A percentile compares a stretch with the other conserved stretches of the same genome.
Conservation (phyloP, 1,140 invertebrate species). For the Pseudomyrmex dendroicus region DNA sequence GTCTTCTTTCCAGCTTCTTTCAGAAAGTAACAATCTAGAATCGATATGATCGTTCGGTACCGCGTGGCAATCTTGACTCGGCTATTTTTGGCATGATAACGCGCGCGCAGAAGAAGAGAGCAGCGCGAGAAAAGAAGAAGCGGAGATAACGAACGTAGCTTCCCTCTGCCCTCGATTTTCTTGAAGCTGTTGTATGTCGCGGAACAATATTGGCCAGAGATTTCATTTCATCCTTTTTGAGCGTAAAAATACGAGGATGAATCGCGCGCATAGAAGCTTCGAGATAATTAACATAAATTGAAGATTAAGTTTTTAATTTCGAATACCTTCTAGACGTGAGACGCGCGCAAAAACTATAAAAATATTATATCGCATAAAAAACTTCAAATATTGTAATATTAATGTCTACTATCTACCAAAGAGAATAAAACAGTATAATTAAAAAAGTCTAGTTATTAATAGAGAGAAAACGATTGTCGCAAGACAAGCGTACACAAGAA, state of each 20-base stretch:
- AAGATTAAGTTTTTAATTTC: background rate
- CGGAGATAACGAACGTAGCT: constrained; percentile 37
- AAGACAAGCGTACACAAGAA: constrained; percentile 22
- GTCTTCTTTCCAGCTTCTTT: constrained; percentile 14
- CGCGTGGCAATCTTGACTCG: constrained; percentile 20
- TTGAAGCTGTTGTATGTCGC: constrained; percentile 3
- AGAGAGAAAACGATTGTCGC: constrained; percentile 42
- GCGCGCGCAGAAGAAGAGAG: background rate
- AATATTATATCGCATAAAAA: no score
- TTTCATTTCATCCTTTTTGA: background rate
- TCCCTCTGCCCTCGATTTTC: constrained; percentile 21
- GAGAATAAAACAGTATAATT: background rate
- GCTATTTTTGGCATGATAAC: constrained; percentile 36
- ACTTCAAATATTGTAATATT: background rate
- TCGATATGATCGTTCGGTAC: constrained; percentile 36
- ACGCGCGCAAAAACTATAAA: no score
- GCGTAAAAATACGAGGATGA: constrained; percentile 3
- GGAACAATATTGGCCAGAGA: constrained; percentile 19
- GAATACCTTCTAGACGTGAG: background rate
- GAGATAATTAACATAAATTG: constrained; percentile 25
- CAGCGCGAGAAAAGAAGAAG: background rate
- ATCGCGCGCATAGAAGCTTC: background rate
- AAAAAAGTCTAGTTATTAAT: constrained; percentile 15
- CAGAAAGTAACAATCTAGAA: constrained; percentile 56
- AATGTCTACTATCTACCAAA: background rate